phyloP scores from a whole-genome alignment of 2,888 invertebrate species.

The Matsumyia berberina region DNA sequence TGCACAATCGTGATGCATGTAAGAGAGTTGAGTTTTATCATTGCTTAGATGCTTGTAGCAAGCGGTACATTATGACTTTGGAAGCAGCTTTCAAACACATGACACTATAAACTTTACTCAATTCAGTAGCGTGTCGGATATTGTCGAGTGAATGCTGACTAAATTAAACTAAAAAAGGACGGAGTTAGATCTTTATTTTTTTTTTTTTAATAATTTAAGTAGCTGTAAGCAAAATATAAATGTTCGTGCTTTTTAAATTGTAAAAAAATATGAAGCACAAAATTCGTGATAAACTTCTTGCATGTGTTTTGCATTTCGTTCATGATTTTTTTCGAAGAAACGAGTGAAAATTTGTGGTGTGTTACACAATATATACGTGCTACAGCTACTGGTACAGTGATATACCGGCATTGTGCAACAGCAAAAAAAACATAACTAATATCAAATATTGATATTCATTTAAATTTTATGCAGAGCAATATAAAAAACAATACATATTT shows the following conservation, averaged over 20 bases:
- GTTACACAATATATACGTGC: slow-evolving; percentile 63
- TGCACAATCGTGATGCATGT: slow-evolving; percentile 27
- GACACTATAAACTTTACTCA: slow-evolving; percentile 58
- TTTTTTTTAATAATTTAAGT: slow-evolving; percentile 62
- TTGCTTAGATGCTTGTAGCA: slow-evolving; percentile 38
- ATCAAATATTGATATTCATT: slow-evolving; percentile 20
- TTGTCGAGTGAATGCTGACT: slow-evolving; percentile 66
- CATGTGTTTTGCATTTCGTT: slow-evolving; percentile 11
- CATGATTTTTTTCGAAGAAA: slow-evolving; percentile 11
- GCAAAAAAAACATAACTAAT: slow-evolving; percentile 9
- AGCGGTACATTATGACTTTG: slow-evolving; percentile 51
- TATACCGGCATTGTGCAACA: slow-evolving; percentile 55
- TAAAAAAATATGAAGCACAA: background rate
- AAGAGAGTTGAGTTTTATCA: slow-evolving; percentile 58
- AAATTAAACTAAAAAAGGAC: slow-evolving; percentile 42
- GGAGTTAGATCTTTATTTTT: slow-evolving; percentile 45
- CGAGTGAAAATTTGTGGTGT: slow-evolving; percentile 52
- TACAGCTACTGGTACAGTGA: slow-evolving; percentile 24
- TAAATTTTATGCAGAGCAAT: slow-evolving; percentile 34
- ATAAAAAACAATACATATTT: slow-evolving; percentile 22
- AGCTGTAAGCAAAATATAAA: slow-evolving; percentile 32
- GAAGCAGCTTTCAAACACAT: slow-evolving; percentile 66
- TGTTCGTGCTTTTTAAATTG: slow-evolving; percentile 2
- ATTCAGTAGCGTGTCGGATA: slow-evolving; percentile 74
- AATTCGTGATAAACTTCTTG: slow-evolving; percentile 2